phyloP scores from a whole-genome alignment of 2,113 vertebrate species.

The Cricetomys ansorgei region DNA sequence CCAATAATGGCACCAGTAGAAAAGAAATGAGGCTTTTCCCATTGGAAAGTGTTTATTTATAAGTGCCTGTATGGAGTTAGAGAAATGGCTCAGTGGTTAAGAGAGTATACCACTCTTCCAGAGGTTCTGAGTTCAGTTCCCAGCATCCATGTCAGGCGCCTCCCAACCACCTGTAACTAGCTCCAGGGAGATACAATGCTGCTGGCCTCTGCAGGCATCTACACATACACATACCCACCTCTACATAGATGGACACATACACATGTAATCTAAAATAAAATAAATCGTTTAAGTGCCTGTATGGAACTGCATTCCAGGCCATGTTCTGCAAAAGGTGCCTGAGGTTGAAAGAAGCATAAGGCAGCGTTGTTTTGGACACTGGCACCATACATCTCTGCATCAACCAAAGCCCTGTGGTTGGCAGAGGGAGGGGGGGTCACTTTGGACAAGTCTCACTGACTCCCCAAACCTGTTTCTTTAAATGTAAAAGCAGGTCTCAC shows the following conservation, averaged over 20 bases:
- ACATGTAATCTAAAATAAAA: not conserved
- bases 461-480: not conserved
- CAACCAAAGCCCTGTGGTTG: not conserved
- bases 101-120: not conserved
- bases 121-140: not conserved
- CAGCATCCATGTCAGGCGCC: not conserved
- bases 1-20: too few relatives aligned
- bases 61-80: not conserved
- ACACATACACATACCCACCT: not conserved
- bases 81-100: not conserved
- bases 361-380: not conserved
- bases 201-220: not conserved
- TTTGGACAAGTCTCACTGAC: not conserved
- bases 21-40: not conserved
- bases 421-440: too few relatives aligned
- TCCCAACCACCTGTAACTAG: not conserved
- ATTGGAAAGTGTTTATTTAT: not conserved
- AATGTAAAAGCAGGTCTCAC: not conserved
- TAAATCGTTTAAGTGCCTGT: not conserved
- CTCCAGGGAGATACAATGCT: not conserved
- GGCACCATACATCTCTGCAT: not conserved
- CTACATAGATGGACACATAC: not conserved
- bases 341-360: not conserved
- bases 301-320: not conserved
- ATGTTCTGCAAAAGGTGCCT: not conserved